A percentile compares a stretch with the other conserved stretches of the same genome.
These are phyloP conservation scores for Agrypnus murinus DNA, from an alignment of 2,888 invertebrate genomes.

Conservation along the genomic window DNA sequence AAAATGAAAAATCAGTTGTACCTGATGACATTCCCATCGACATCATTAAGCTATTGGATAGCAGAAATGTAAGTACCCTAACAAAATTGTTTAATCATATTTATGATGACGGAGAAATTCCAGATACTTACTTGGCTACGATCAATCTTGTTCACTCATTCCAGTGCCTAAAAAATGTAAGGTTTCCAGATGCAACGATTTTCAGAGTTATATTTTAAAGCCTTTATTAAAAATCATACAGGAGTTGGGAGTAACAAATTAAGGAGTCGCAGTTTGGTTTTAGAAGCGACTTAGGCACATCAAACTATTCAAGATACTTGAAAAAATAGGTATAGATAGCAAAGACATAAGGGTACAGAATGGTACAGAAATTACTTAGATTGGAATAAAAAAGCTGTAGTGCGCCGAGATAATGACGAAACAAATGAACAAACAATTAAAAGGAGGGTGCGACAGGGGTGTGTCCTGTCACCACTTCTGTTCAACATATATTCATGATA, in stretches of 20 bases:
- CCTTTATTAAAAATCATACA: no score
- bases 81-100: constrained; percentile 1
- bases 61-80: neutral
- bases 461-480: constrained; percentile 7
- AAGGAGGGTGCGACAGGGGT: neutral
- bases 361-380: neutral
- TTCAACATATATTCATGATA: constrained; percentile 4
- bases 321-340: neutral
- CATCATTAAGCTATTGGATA: neutral
- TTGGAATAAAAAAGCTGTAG: constrained; percentile 2
- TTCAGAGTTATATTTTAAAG: neutral
- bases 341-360: neutral
- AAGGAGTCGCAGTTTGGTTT: no score
- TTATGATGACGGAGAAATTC: neutral
- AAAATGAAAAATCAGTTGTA: no score
- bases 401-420: neutral
- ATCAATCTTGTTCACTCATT: no score
- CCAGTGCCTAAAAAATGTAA: no score
- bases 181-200: neutral
- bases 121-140: neutral
- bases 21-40: no score
- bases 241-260: no score
- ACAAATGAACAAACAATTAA: neutral
- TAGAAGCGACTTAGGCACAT: no score
- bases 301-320: neutral